Evolutionary conservation across 2,888 invertebrate species (phyloP), one percentile per base, ranked within the genome.

Genomic region (Dasysyrphus tricinctus): DNA sequence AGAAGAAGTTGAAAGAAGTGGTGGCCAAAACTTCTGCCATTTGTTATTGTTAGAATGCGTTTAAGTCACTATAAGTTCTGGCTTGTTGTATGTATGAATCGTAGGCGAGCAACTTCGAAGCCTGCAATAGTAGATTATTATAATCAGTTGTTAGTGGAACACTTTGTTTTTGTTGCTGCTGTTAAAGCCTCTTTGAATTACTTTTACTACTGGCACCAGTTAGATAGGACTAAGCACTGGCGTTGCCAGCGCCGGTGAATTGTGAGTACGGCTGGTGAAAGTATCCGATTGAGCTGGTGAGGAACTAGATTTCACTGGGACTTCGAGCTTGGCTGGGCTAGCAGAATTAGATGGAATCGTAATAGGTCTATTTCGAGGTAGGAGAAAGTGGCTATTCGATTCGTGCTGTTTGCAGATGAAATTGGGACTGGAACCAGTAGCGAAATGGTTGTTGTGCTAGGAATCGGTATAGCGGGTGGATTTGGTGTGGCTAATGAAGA

Each of bases 211-310:
- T n/a, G n/a, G n/a, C n/a, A n/a, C n/a, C n/a, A n/a, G n/a, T n/a
- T n/a, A n/a, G n/a, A n/a, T n/a, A n/a, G n/a, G n/a, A n/a, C n/a
- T n/a, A n/a, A n/a, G n/a, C n/a, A n/a, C n/a, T n/a, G n/a, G n/a
- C n/a, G n/a, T n/a, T n/a, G n/a, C n/a, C n/a, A n/a, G 93, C 0
- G 94, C 92, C 1, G 94, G 93, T 5, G 94, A 93, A 24, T 94
- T 92, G 0, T 94, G 92, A 2, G 93, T 93, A 3, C 94, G 94
- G 88, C 94, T 94, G 2, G 94, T 94, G 7, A 94, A 93, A 87
- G 94, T 94, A 47, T 94, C 94, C 9, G 94, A 94, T 63, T 94
- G 93, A 0, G 94, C 93, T 70, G 95, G 92, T 47, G 94, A 94
- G 5, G 95, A 95, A 88, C 95, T 95, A 75, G 95, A 92, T 5